Base-by-base conservation (phyloP, 2,888 invertebrate genomes). In the Urechis unicinctus region DNA sequence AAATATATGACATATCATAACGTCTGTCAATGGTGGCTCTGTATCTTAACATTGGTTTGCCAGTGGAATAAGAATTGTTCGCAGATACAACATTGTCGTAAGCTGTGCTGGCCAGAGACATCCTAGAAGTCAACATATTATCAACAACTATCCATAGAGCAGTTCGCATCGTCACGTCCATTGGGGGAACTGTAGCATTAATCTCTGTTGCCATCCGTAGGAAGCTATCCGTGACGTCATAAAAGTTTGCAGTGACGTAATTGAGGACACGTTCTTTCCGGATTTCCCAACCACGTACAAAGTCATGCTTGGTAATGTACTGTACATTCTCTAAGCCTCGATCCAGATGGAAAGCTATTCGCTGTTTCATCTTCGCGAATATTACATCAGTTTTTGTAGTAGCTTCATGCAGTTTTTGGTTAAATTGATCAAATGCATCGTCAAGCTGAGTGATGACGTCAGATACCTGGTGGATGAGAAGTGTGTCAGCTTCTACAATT, bases 231-330 rank as follows among this genome's bases (percentile, higher is more conserved):
- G 31, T 1, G 17, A 58, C 21, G 22, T 55, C 48, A 21, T 44
- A 45, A 41, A 47, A 58, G n/a, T 50, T 49, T 13, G 30, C n/a
- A 1, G 53, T 36, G 2, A 60, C 56, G 41, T 56, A 53, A 25
- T 42, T 5, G 22, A 58, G 43, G 2, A 44, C 41, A n/a, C 56
- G 22, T 43, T 59, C 57, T 26, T 50, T 45, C 21, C 51, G 28
- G 1, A 57, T 31, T n/a, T 49, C 21, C 53, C 53, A 58, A 1
- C 55, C 58, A 5, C 61, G 31, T 17, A 53, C 44, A 43, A 50
- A 55, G 31, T 59, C 55, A 43, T 59, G 59, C 43, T 57, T 46
- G 13, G 55, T 31, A 24, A 42, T 52, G 36, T 47, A 56, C 25
- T 50, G 30, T 2, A 58, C 55, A 3, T 50, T 46, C n/a, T 55